Percentiles rank a stretch among this genome's conserved stretches.
Evolutionary conservation across 2,113 vertebrate species (phyloP).

Genomic region (Cettia cetti): DNA sequence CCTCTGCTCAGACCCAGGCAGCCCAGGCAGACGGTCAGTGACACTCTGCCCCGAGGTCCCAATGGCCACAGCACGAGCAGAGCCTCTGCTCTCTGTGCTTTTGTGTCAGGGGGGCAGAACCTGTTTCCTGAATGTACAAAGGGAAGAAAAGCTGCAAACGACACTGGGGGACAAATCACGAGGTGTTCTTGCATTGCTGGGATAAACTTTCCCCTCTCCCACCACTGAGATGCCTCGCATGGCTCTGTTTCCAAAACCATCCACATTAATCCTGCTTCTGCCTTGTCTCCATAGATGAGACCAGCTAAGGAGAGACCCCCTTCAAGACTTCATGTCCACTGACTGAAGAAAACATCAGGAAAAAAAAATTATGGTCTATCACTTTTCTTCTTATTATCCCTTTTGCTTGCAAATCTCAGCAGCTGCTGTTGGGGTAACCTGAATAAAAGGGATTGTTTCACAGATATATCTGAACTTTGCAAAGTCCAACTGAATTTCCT

Average conservation of each 20-base stretch:
- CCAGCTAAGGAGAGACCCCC: not conserved
- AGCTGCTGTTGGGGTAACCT: not conserved
- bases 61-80: rapidly evolving
- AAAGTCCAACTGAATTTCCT: not conserved
- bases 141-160: not conserved
- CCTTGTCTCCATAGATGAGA: not conserved
- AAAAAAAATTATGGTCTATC: not conserved
- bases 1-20: not conserved
- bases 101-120: rapidly evolving
- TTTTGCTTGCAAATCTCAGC: not conserved
- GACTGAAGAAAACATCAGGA: not conserved
- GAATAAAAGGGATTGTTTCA: not conserved
- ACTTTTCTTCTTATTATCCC: not conserved
- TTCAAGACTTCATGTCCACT: not conserved
- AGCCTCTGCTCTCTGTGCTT: not conserved
- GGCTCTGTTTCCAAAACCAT: not conserved
- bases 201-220: not conserved
- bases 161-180: not conserved
- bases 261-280: not conserved
- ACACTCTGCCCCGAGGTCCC: not conserved
- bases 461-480: not conserved
- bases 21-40: not conserved
- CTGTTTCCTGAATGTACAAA: not conserved
- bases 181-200: not conserved
- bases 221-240: not conserved